Base-by-base conservation (phyloP, 2,113 vertebrate genomes). In the Vulpes vulpes region DNA sequence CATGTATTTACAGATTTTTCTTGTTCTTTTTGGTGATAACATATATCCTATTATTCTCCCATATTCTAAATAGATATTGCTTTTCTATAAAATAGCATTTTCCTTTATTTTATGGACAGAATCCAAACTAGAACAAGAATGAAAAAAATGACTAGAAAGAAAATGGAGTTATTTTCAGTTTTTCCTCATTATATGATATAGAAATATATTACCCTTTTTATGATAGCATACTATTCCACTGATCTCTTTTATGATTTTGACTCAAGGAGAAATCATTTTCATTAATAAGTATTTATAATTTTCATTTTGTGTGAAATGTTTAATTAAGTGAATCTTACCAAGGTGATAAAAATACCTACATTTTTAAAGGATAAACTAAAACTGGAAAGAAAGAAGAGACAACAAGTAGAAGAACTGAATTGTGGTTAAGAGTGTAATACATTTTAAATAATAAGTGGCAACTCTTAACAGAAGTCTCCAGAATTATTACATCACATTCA, bases 281-380 rank as follows among this genome's bases (percentile, higher is more conserved):
- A 65, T 93, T 85, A 90, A 64, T 53, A 81, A 90, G 5, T 11
- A n/a, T 73, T 95, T 93, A 65, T 73, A 88, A n/a, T 67, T 35
- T 88, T 71, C 67, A 76, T 89, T 96, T 95, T 71, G 71, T 20
- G 35, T 81, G 51, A 82, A 71, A 38, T 27, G 60, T 67, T 76
- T 60, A 95, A 76, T 65, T 80, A 73, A 60, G 16, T 53, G 30
- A 93, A 53, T 90, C 8, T 90, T 86, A 65, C 19, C 5, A 90
- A 90, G 16, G 11, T 81, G 49, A 59, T 64, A 53, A 69, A 93
- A 79, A 35, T 65, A 20, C 35, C 20, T 79, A 64, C 5, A 65
- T 80, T 86, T 79, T 27, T 78, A 71, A 90, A 8, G 32, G 20
- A 89, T 49, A 65, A 74, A n/a, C 15, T 32, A 67, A 93, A 74